Evolutionary conservation across 2,797 vertebrate genomes (phyloP).

Genomic region (Neomorphus geoffroyi): DNA sequence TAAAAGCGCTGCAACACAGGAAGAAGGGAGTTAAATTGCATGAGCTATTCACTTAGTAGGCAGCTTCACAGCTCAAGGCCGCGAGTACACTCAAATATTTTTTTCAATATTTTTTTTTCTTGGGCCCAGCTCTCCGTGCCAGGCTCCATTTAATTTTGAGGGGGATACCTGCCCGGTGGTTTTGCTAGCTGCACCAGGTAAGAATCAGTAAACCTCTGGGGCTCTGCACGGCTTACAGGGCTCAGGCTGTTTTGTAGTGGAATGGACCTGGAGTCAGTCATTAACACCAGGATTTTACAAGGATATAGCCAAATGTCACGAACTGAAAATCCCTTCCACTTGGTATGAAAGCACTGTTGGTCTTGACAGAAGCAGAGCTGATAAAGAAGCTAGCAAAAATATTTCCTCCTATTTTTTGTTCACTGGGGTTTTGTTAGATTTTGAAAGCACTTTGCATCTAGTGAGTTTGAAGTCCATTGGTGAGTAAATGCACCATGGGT

Average conservation of each 20-base stretch:
- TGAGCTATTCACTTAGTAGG: slow-evolving; percentile 38
- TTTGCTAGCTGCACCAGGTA: background rate
- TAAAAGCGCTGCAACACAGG: background rate
- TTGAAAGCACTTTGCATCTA: background rate
- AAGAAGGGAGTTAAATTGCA: slow-evolving; percentile 54
- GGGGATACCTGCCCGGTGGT: background rate
- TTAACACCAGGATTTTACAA: background rate
- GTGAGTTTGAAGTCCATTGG: background rate
- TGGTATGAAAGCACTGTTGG: background rate
- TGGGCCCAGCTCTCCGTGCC: background rate
- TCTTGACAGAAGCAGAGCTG: background rate
- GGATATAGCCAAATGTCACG: background rate
- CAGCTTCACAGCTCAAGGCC: slow-evolving; percentile 36
- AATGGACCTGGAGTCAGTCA: background rate
- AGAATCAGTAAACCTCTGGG: background rate
- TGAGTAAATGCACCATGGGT: background rate
- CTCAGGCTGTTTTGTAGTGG: background rate
- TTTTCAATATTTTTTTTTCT: too few relatives aligned
- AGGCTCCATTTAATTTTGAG: background rate
- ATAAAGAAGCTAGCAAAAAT: background rate
- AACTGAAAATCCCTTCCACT: background rate
- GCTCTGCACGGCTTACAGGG: background rate
- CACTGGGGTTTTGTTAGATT: background rate
- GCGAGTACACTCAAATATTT: background rate
- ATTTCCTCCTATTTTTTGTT: background rate